Base-by-base conservation (phyloP, 92 coral and sea anemone species). In the Phenganax marumi region DNA sequence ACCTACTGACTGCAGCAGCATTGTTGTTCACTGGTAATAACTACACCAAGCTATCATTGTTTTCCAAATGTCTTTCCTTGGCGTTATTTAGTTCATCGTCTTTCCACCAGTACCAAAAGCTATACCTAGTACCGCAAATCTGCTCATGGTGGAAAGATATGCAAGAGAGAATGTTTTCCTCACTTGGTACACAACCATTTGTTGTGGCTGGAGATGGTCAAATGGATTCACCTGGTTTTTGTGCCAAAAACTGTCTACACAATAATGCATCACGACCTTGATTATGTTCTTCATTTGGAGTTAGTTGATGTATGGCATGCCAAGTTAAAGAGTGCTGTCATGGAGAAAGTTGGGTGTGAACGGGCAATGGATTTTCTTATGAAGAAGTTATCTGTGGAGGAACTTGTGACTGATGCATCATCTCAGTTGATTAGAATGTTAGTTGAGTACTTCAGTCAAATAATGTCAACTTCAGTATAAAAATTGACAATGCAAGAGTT, bases 11-110 rank as follows among this genome's bases (percentile, higher is more conserved):
- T 25, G 80, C 79, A 52, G 47, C 86, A 52, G 23, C 86, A 54
- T 65, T 82, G 17, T 72, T 82, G 56, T 82, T 70, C 80, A 82
- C 86, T 52, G 86, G 86, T 9, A 82, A 82, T 57, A 82, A 82
- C 57, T 82, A 51, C 72, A 70, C 69, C 64, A 82, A 82, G 55
- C 26, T 70, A 11, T 51, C 79, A 12, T 46, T 82, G 50, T 82
- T 82, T 82, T 70, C 66, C 56, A 81, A 76, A 60, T 49, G 60
- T 76, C 81, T 64, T 76, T 17, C 60, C 21, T 54, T 76, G 49
- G 65, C 81, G 12, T 60, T 54, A 6, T 54, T 54, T 54, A n/a
- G 60, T 23, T 75, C 80, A 21, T 75, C 65, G 17, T 52, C 65
- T 48, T 64, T 49, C 81, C 66, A 76, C 64, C 60, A 58, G 23